A percentile compares a stretch with the other conserved stretches of the same genome.
phyloP scores from a whole-genome alignment of 30 jellyfish, hydroid and myxozoan species.

The Catostylus mosaicus region DNA sequence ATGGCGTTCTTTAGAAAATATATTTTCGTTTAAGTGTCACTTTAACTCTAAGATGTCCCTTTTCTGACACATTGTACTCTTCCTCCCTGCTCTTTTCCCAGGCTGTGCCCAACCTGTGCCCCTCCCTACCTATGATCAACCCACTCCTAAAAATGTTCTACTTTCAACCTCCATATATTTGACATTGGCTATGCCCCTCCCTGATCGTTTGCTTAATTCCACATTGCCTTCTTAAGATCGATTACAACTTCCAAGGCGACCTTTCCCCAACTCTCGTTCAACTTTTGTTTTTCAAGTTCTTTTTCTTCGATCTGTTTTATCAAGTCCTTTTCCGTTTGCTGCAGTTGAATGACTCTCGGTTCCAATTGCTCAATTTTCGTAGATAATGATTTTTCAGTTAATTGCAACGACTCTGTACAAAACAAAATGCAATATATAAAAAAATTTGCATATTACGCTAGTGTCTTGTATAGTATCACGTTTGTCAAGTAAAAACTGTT shows the following conservation, averaged over 20 bases:
- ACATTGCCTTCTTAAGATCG: constrained; percentile 24
- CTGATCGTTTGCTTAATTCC: neutral
- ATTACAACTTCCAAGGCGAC: constrained; percentile 16
- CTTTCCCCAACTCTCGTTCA: constrained; percentile 31
- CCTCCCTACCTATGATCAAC: too few species aligned
- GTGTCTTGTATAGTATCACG: too few species aligned
- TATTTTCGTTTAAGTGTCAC: too few species aligned
- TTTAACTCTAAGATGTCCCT: too few species aligned
- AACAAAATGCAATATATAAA: too few species aligned
- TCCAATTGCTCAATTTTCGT: constrained; percentile 28
- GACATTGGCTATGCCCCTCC: neutral
- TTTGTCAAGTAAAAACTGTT: too few species aligned
- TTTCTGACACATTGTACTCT: too few species aligned
- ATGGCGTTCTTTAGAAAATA: too few species aligned
- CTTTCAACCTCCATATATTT: neutral
- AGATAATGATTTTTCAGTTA: constrained; percentile 43
- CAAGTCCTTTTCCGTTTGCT: constrained; percentile 20
- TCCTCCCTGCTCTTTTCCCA: too few species aligned
- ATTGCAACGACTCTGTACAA: constrained; percentile 33
- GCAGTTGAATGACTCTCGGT: constrained; percentile 32
- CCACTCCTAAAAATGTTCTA: too few species aligned
- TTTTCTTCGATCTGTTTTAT: constrained; percentile 14
- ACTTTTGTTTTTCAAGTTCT: constrained; percentile 10
- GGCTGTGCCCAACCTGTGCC: too few species aligned
- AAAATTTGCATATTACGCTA: too few species aligned